These are phyloP conservation scores for Aselliscus stoliczkanus DNA, from an alignment of 2,797 vertebrate species.

Conservation along the genomic window DNA sequence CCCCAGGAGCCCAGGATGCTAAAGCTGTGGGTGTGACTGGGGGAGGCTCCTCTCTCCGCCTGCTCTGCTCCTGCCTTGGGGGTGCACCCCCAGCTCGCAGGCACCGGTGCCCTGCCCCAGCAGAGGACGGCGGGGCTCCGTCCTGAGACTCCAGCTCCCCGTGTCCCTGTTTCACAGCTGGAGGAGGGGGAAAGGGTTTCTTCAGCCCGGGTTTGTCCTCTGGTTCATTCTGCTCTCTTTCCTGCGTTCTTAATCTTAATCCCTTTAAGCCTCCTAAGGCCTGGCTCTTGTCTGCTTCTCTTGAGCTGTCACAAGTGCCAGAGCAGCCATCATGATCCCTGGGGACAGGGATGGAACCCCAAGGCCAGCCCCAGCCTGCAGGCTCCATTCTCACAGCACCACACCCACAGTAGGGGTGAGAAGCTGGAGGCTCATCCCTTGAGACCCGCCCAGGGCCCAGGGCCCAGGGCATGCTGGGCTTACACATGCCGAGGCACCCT, in stretches of 20 bases:
- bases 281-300: neutral
- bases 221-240: neutral
- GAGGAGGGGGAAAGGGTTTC: neutral
- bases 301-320: neutral
- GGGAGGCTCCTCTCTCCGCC: neutral
- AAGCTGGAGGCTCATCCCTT: neutral
- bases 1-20: neutral
- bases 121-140: neutral
- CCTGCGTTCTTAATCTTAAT: neutral
- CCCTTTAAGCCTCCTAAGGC: neutral
- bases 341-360: neutral
- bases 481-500: neutral
- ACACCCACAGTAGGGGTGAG: neutral
- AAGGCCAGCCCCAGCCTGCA: accelerated
- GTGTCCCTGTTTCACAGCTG: no score
- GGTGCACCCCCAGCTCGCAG: neutral
- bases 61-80: neutral
- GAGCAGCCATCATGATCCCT: neutral
- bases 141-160: neutral
- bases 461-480: neutral
- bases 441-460: neutral
- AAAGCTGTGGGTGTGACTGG: no score
- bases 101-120: neutral
- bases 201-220: neutral
- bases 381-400: no score